A percentile compares a stretch with the other conserved stretches of the same genome.
phyloP scores from a whole-genome alignment of 2,888 invertebrate genomes.

The Apotomis turbidana region DNA sequence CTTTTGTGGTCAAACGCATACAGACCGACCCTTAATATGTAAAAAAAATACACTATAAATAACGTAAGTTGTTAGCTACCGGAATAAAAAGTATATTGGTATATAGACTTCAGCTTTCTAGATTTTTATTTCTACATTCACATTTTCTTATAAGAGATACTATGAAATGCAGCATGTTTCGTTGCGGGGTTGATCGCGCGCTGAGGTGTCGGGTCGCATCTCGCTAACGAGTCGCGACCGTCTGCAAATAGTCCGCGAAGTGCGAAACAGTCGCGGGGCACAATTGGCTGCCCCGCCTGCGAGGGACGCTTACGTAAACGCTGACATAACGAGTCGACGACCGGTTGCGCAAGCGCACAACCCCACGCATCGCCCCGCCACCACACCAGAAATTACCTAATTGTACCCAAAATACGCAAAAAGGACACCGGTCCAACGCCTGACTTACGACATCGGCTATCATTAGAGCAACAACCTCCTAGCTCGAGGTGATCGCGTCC shows the following conservation, averaged over 20 bases:
- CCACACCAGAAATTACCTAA: constrained; percentile 74
- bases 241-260: constrained; percentile 77
- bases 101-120: too few species aligned
- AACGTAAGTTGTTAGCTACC: too few species aligned
- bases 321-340: constrained; percentile 84
- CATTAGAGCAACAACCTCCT: constrained; percentile 77
- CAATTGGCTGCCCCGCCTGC: constrained; percentile 76
- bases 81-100: too few species aligned
- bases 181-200: neutral
- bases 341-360: constrained; percentile 83
- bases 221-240: constrained; percentile 69
- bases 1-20: too few species aligned
- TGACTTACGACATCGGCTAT: constrained; percentile 72
- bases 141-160: too few species aligned
- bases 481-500: constrained; percentile 58
- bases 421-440: constrained; percentile 76
- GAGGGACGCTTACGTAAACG: constrained; percentile 81
- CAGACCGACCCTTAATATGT: too few species aligned
- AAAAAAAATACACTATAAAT: too few species aligned
- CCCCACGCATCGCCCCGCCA: constrained; percentile 73
- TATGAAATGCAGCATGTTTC: neutral
- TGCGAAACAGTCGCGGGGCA: constrained; percentile 76
- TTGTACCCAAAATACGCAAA: constrained; percentile 78
- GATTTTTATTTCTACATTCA: too few species aligned
- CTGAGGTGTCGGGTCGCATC: constrained; percentile 54